Percentiles rank a stretch among this genome's conserved stretches.
Conservation (phyloP, 2,888 invertebrate genomes). For the Noctua janthe region DNA sequence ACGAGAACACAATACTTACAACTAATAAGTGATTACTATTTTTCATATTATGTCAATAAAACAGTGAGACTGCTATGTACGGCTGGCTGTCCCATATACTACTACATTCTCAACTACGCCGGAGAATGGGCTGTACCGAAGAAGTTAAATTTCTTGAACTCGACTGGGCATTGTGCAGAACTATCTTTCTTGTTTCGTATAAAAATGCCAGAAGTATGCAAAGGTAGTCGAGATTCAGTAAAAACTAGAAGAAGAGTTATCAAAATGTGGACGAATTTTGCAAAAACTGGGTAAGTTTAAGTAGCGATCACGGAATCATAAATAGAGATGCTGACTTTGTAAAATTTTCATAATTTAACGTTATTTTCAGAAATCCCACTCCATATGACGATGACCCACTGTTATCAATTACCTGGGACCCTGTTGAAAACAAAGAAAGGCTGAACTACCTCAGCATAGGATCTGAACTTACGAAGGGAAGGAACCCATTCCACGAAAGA, state of each 20-base stretch:
- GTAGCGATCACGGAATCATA: slow-evolving; percentile 4
- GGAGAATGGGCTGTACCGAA: slow-evolving; percentile 83
- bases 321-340: background rate
- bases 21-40: slow-evolving; percentile 85
- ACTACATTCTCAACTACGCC: slow-evolving; percentile 81
- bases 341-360: background rate
- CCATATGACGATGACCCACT: slow-evolving; percentile 81
- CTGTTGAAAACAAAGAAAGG: slow-evolving; percentile 80
- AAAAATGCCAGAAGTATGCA: slow-evolving; percentile 73
- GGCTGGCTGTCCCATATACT: slow-evolving; percentile 79
- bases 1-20: slow-evolving; percentile 83
- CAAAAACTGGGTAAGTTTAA: slow-evolving; percentile 84
- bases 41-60: slow-evolving; percentile 83
- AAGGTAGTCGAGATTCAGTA: slow-evolving; percentile 82
- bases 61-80: slow-evolving; percentile 80
- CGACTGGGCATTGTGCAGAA: slow-evolving; percentile 83
- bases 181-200: slow-evolving; percentile 82
- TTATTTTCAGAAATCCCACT: slow-evolving; percentile 84
- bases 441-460: slow-evolving; percentile 86
- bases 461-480: slow-evolving; percentile 84
- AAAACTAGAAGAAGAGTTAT: slow-evolving; percentile 80
- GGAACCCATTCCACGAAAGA: slow-evolving; percentile 83
- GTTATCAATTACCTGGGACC: slow-evolving; percentile 85
- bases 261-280: slow-evolving; percentile 89
- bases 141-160: slow-evolving; percentile 75